Conservation (phyloP, 2,888 invertebrate species). For the Dicyrtoma fusca region DNA sequence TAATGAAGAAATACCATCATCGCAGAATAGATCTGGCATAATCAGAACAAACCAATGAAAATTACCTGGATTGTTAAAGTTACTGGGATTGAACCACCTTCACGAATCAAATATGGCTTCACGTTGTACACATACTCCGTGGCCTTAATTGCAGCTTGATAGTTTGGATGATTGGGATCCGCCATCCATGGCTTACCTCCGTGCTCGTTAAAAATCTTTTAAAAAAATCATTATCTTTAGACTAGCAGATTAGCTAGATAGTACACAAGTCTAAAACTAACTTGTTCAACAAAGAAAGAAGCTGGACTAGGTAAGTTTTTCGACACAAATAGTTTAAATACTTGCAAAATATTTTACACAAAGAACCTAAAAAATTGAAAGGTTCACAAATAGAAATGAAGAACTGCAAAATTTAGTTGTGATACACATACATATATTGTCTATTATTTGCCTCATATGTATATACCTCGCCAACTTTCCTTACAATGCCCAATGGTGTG, state of each 20-base stretch:
- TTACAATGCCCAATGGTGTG: too few species aligned
- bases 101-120: conserved; percentile 92
- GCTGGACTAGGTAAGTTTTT: background rate
- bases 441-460: too few species aligned
- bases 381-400: too few species aligned
- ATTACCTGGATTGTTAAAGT: conserved; percentile 76
- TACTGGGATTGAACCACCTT: conserved; percentile 97
- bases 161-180: conserved; percentile 90
- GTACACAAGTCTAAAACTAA: background rate
- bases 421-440: too few species aligned
- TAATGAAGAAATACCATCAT: conserved; percentile 70
- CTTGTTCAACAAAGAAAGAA: background rate
- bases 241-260: too few species aligned
- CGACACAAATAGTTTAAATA: background rate
- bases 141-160: conserved; percentile 81
- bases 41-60: background rate
- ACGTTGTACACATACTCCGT: conserved; percentile 83
- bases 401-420: too few species aligned
- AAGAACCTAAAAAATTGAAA: too few species aligned
- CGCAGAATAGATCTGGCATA: conserved; percentile 47
- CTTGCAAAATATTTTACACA: too few species aligned
- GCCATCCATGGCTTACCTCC: conserved; percentile 92
- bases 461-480: too few species aligned
- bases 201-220: conserved; percentile 62
- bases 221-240: background rate